A percentile compares a stretch with the other conserved stretches of the same genome.
Conservation (phyloP, 2,797 vertebrate genomes). For the Falco concolor region DNA sequence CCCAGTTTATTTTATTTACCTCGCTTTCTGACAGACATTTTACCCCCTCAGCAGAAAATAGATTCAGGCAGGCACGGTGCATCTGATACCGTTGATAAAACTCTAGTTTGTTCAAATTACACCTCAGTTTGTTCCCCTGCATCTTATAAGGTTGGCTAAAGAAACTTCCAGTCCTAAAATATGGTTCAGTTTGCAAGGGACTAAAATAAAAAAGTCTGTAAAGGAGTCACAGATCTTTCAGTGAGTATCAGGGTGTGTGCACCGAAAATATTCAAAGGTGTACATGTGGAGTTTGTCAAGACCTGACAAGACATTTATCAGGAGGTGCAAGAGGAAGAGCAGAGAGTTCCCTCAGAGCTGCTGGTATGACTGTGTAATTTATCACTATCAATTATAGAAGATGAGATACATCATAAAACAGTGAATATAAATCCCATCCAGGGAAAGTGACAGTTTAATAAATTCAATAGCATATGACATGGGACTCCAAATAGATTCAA, state of each 20-base stretch:
- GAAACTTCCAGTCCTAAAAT: neutral
- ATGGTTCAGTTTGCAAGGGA: neutral
- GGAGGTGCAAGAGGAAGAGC: neutral
- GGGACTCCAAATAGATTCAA: neutral
- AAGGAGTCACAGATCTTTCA: neutral
- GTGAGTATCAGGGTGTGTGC: neutral
- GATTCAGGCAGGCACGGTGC: neutral
- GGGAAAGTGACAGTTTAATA: constrained; percentile 31
- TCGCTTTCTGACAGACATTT: neutral
- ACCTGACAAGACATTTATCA: constrained; percentile 27
- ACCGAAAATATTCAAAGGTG: neutral
- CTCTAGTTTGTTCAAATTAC: neutral
- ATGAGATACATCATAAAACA: neutral
- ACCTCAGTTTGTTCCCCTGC: neutral
- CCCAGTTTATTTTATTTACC: neutral
- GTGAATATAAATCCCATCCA: constrained; percentile 11
- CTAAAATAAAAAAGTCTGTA: neutral
- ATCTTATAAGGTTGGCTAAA: neutral
- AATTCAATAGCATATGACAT: neutral
- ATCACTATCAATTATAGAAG: constrained; percentile 3
- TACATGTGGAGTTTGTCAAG: neutral
- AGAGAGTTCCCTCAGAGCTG: neutral
- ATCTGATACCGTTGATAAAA: neutral
- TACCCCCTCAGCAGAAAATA: neutral
- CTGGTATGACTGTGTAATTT: neutral